Base-by-base conservation (phyloP, 2,888 invertebrate species). In the Lissocephala sabroskyi region DNA sequence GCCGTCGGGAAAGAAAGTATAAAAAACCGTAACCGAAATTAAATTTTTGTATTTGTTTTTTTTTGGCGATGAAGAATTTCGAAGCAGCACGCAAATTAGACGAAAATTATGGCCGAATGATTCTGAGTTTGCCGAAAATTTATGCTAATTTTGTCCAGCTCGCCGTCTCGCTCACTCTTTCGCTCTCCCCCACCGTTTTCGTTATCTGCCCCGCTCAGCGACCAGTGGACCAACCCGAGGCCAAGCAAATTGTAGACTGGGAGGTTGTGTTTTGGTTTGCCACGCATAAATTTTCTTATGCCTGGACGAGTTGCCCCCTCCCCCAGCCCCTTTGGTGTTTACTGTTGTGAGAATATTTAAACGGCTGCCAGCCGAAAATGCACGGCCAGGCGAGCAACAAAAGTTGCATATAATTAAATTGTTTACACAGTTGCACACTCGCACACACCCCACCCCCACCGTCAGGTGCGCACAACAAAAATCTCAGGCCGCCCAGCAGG, bases 381-480 rank as follows among this genome's bases (percentile, higher is more conserved):
- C 4, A 3, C 23, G 7, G 47, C 61, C 47, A 44, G 30, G 40
- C 26, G 19, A 29, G 28, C 53, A 49, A 29, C 49, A 48, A 30
- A 35, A 53, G 56, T 53, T 71, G 75, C 75, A 75, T n/a, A n/a
- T 75, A 75, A 67, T 71, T 71, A 71, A 71, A 71, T 71, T 71
- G 70, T 71, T 63, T 71, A 67, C 75, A 71, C 70, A 75, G 75
- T 67, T 71, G 70, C 74, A 64, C 62, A 62, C 64, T 53, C 58
- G 62, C 70, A 62, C 64, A 55, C 58, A 64, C 70, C 46, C 74
- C 58, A 47, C 39, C 39, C 46, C 7, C 30, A 40, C 30, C 44
- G 18, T n/a, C n/a, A 23, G 3, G 7, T 23, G 7, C 23, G 7
- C 7, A 7, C 23, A 23, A 23, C 23, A 23, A 3, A 23, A 23